phyloP scores from a whole-genome alignment of 2,113 vertebrate species.

The Aplodontia rufa region DNA sequence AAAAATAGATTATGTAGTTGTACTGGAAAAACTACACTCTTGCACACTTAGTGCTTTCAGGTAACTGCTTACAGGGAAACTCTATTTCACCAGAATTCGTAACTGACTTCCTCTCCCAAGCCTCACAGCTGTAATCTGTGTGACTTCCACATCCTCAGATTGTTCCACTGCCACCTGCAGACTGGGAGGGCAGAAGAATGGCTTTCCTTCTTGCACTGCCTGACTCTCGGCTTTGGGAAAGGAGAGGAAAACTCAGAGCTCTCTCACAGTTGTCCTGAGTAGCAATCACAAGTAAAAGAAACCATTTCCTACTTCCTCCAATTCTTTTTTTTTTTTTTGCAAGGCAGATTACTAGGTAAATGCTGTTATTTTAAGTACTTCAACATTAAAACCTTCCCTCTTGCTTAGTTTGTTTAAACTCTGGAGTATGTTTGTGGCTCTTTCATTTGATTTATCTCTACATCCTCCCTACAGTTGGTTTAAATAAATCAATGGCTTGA shows the following conservation, averaged over 20 bases:
- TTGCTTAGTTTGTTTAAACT: conserved; percentile 51
- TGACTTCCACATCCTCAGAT: accelerated
- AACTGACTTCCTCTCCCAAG: neutral
- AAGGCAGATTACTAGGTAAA: conserved; percentile 47
- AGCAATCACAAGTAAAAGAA: conserved; percentile 17
- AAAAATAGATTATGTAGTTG: neutral
- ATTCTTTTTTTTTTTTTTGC: neutral
- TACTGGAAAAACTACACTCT: neutral
- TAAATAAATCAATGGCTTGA: conserved; percentile 62
- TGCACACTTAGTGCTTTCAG: neutral
- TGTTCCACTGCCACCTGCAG: neutral
- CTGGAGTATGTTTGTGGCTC: neutral
- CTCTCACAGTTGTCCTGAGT: neutral
- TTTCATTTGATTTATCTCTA: conserved; percentile 52
- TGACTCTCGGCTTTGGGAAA: neutral
- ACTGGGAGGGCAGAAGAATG: neutral
- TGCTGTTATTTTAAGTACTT: conserved; percentile 38
- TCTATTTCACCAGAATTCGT: neutral
- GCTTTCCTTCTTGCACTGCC: neutral
- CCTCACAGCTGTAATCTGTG: neutral
- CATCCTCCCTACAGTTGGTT: neutral
- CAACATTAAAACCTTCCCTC: neutral
- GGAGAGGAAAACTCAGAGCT: neutral
- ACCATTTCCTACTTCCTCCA: neutral
- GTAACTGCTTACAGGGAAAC: neutral